Conservation (phyloP, 2,888 invertebrate species). For the Harpalus rubripes region DNA sequence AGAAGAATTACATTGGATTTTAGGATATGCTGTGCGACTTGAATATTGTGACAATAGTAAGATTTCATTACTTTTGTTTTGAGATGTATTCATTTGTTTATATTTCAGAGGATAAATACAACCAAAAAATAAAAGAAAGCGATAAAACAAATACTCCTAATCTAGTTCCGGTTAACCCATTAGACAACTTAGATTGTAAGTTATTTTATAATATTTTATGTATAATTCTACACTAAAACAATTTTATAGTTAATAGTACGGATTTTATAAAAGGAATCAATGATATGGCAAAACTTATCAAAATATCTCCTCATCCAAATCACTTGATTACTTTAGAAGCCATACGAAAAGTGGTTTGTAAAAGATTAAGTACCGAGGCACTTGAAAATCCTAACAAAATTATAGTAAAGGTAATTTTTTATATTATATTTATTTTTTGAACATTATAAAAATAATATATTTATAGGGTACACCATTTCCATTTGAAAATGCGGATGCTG, state of each 20-base stretch:
- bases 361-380: constrained; percentile 81
- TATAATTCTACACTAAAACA: constrained; percentile 50
- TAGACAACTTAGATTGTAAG: constrained; percentile 93
- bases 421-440: constrained; percentile 1
- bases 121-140: constrained; percentile 77
- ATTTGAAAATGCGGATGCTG: constrained; percentile 83
- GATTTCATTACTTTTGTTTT: constrained; percentile 66
- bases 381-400: constrained; percentile 79
- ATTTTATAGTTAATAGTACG: constrained; percentile 85
- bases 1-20: constrained; percentile 91
- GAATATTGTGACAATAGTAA: constrained; percentile 91
- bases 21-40: constrained; percentile 89
- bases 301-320: constrained; percentile 89
- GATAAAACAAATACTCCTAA: constrained; percentile 83
- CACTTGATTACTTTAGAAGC: constrained; percentile 88
- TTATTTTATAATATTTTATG: constrained; percentile 70
- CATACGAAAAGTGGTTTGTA: constrained; percentile 81
- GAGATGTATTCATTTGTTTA: not conserved
- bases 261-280: constrained; percentile 92
- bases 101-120: constrained; percentile 83
- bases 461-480: constrained; percentile 85
- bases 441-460: constrained; percentile 54
- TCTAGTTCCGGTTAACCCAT: constrained; percentile 88
- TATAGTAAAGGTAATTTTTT: constrained; percentile 75
- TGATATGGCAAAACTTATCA: constrained; percentile 87